Conservation (phyloP, 2,113 vertebrate species). For the Leptobrachium ailaonicum region DNA sequence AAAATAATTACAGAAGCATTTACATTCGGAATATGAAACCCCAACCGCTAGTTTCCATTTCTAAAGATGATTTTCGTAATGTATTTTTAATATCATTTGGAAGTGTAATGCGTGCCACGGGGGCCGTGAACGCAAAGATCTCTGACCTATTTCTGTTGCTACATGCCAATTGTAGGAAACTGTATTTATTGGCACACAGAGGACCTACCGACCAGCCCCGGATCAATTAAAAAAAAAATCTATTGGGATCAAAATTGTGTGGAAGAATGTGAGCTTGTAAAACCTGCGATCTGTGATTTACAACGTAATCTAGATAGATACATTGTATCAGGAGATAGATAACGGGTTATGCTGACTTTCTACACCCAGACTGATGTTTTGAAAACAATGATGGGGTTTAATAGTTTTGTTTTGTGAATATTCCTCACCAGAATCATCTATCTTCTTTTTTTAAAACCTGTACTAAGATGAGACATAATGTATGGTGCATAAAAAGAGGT, state of each 20-base stretch:
- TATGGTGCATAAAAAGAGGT: too few relatives aligned
- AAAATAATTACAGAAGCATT: slow-evolving; percentile 49
- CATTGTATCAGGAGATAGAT: slow-evolving; percentile 1
- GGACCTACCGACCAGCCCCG: slow-evolving; percentile 5
- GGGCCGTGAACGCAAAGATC: slow-evolving; percentile 36
- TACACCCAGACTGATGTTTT: too few relatives aligned
- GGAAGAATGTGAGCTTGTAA: slow-evolving; percentile 15
- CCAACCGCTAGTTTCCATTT: slow-evolving; percentile 46
- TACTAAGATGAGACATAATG: too few relatives aligned
- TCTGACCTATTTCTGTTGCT: slow-evolving; percentile 38
- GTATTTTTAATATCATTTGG: slow-evolving; percentile 49
- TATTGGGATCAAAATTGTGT: slow-evolving; percentile 38
- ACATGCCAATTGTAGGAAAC: slow-evolving; percentile 7
- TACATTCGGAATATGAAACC: slow-evolving; percentile 46
- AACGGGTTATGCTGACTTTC: not conserved
- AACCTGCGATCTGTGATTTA: slow-evolving; percentile 11
- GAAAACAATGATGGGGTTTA: too few relatives aligned
- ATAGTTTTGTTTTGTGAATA: too few relatives aligned
- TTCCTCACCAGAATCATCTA: too few relatives aligned
- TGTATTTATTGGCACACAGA: slow-evolving; percentile 14
- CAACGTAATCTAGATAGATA: slow-evolving; percentile 3
- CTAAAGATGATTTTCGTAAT: slow-evolving; percentile 47
- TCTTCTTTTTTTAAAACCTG: too few relatives aligned
- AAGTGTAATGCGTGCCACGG: slow-evolving; percentile 45
- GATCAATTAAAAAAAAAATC: slow-evolving; percentile 41